Conservation (phyloP, 2,797 vertebrate species). For the Tenualosa ilisha region DNA sequence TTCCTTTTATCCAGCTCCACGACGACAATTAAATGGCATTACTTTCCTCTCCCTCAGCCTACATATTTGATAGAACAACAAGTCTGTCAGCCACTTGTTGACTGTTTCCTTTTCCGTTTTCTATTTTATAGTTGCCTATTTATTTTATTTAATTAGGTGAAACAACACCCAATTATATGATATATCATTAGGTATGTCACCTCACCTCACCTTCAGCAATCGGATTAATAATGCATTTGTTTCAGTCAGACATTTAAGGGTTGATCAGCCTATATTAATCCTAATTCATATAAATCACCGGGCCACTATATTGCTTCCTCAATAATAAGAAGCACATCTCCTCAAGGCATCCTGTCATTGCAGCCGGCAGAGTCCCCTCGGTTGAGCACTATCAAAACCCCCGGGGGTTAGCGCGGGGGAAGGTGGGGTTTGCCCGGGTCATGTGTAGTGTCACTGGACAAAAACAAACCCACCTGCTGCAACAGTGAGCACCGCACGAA, state of each 20-base stretch:
- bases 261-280: neutral
- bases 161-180: no score
- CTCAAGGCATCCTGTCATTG: neutral
- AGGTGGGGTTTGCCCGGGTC: constrained; percentile 39
- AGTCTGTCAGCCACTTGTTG: neutral
- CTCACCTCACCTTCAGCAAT: neutral
- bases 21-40: neutral
- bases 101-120: neutral
- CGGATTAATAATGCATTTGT: neutral
- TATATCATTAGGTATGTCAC: no score
- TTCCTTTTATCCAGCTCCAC: neutral
- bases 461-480: constrained; percentile 53
- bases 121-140: neutral
- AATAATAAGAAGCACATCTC: neutral
- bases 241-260: neutral
- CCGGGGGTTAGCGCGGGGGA: constrained; percentile 19
- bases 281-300: neutral
- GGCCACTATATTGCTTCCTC: neutral
- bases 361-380: neutral
- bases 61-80: neutral
- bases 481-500: constrained; percentile 44
- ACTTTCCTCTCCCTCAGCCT: neutral
- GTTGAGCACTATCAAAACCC: neutral
- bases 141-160: neutral
- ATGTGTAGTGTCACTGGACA: constrained; percentile 47